Base-by-base conservation (phyloP, 1,140 invertebrate species). In the Atopsyche davidsoni region DNA sequence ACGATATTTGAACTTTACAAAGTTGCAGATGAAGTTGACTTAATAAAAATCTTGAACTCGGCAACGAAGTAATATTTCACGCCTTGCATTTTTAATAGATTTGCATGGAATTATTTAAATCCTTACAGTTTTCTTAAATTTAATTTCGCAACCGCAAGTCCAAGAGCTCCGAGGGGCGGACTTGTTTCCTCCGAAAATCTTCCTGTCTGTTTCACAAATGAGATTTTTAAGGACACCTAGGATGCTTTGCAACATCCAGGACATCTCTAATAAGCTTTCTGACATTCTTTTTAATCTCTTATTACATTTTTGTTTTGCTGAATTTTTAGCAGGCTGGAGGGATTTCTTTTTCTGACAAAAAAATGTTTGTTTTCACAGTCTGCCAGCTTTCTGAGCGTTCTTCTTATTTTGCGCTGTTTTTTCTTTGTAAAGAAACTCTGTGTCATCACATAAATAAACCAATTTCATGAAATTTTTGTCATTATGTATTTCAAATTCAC, bases 261-360 rank as follows among this genome's bases (percentile, higher is more conserved):
- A 32, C 25, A 46, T 32, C 16, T 32, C 31, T 46, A 46, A 46
- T 46, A 46, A 46, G 43, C 24, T 46, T 41, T n/a, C 14, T 19
- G 39, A 41, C 39, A 41, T 18, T 41, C 39, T 41, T 41, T 41
- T 41, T 41, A 41, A 22, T 41, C 39, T 41, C 19, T 41, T 41
- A 41, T 41, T 41, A 41, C 39, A 11, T 18, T 19, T 9, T 36
- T 36, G n/a, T 36, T 36, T 13, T 13, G n/a, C 35, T 14, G n/a
- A 36, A 17, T 14, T n/a, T 36, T 13, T 36, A n/a, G 7, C 13
- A n/a, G 35, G n/a, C 35, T 36, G n/a, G 35, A 36, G 13, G n/a
- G n/a, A 14, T 17, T n/a, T 13, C 35, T 36, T 4, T 36, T 36
- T 36, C 17, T 36, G 35, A 17, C 13, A 13, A 6, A 13, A 36